Evolutionary conservation across 2,888 invertebrate genomes (phyloP), one percentile per base, ranked within the genome.

Genomic region (Hirudinaria manillensis): DNA sequence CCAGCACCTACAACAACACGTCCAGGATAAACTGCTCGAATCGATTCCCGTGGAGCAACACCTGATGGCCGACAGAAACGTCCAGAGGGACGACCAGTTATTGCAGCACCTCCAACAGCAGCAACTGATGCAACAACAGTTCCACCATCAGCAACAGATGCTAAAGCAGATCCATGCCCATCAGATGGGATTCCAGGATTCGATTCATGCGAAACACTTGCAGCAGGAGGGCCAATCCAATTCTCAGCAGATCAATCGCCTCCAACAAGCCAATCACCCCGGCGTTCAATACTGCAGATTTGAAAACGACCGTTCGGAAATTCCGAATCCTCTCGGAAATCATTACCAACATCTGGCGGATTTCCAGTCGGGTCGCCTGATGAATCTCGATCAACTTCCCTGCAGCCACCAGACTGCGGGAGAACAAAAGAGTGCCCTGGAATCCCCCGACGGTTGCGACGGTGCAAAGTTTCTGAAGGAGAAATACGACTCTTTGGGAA

Each of bases 401-500:
- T n/a, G n/a, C n/a, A n/a, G 32, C n/a, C 32, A 68, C 4, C n/a
- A 29, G 3, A n/a, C 36, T 16, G 13, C 21, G n/a, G 68, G 10
- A 6, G 32, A 34, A 34, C 32, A 68, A 68, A 68, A 68, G 32
- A n/a, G 21, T 21, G n/a, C n/a, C n/a, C n/a, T 68, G 29, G 68
- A n/a, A 68, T 34, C 68, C 27, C n/a, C 32, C 6, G 36, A 55
- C 56, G 72, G 45, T 4, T 13, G 80, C 53, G 81, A 82, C 73
- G 82, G 81, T 3, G 74, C 82, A 10, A 78, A 80, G 38, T 79
- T 80, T 76, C 79, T 84, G 55, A 81, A 80, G 7, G 83, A 81
- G 65, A 84, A 83, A 77, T 84, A 84, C 78, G 84, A 83, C 65
- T 83, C 83, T 2, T 77, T 83, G 1, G 82, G 80, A 51, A 81